These are phyloP conservation scores for Magallana angulata DNA, from an alignment of 1,140 invertebrate genomes.

Conservation along the genomic window DNA sequence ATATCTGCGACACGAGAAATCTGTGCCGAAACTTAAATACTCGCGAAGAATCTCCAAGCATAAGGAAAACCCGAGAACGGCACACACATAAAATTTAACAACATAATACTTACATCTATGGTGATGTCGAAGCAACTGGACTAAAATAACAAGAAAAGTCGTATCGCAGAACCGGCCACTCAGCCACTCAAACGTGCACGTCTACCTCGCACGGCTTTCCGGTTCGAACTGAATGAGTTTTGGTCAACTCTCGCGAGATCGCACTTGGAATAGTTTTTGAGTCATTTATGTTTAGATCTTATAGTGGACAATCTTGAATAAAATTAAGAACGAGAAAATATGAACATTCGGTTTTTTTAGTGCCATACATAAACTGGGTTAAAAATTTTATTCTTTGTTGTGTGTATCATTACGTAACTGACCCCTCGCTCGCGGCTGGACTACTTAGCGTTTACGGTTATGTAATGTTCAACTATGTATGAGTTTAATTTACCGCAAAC, in stretches of 20 bases:
- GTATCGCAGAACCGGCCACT: not conserved
- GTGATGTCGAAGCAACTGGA: not conserved
- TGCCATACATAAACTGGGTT: too few species aligned
- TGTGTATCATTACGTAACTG: too few species aligned
- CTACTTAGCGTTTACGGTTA: too few species aligned
- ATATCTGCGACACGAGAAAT: not conserved
- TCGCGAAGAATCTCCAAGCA: not conserved
- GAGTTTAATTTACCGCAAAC: too few species aligned
- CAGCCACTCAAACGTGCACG: constrained; percentile 3
- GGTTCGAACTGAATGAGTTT: constrained; percentile 5
- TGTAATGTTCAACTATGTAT: too few species aligned
- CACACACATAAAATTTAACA: constrained; percentile 18
- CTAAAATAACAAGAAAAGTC: constrained; percentile 3
- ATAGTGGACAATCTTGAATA: too few species aligned
- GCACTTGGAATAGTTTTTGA: too few species aligned
- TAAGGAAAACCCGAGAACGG: not conserved
- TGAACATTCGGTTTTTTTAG: too few species aligned
- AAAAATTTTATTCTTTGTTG: too few species aligned
- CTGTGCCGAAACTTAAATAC: not conserved
- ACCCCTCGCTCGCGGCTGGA: too few species aligned
- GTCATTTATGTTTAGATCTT: too few species aligned
- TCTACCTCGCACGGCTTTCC: constrained; percentile 9
- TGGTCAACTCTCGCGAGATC: not conserved
- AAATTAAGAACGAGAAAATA: too few species aligned
- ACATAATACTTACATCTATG: not conserved